Conservation (phyloP, 1,140 invertebrate genomes). For the Drosophila rufa region DNA sequence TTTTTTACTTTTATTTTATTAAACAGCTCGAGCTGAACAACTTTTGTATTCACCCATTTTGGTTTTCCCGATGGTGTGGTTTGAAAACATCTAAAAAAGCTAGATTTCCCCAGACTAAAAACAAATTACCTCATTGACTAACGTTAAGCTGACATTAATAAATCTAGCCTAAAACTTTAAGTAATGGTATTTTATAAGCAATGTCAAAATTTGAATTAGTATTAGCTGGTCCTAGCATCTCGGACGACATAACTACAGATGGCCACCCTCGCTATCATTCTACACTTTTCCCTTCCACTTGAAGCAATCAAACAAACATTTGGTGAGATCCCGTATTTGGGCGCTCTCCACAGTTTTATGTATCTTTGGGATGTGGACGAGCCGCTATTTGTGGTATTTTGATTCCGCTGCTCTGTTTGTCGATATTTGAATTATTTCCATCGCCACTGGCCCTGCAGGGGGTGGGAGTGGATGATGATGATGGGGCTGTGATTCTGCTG, state of each 20-base stretch:
- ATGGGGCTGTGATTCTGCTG: constrained; percentile 39
- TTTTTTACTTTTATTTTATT: too few relatives aligned
- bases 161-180: not conserved
- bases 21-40: too few relatives aligned
- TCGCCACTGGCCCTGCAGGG: constrained; percentile 50
- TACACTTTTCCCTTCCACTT: constrained; percentile 19
- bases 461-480: constrained; percentile 17
- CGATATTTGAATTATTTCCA: constrained; percentile 80
- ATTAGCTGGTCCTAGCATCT: not conserved
- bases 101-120: too few relatives aligned
- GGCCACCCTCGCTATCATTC: constrained; percentile 8
- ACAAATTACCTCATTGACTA: too few relatives aligned
- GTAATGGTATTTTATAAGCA: too few relatives aligned
- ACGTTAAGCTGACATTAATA: too few relatives aligned
- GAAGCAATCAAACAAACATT: constrained; percentile 61
- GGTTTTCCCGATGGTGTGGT: too few relatives aligned
- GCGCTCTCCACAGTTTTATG: constrained; percentile 38
- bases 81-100: too few relatives aligned
- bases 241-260: constrained; percentile 7
- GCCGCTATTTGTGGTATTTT: constrained; percentile 61
- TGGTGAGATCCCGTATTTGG: constrained; percentile 11
- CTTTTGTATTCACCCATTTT: too few relatives aligned
- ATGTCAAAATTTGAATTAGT: not conserved
- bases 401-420: constrained; percentile 57
- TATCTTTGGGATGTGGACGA: constrained; percentile 58